Base-by-base conservation (phyloP, 2,113 vertebrate genomes). In the Sinosuthora webbiana region DNA sequence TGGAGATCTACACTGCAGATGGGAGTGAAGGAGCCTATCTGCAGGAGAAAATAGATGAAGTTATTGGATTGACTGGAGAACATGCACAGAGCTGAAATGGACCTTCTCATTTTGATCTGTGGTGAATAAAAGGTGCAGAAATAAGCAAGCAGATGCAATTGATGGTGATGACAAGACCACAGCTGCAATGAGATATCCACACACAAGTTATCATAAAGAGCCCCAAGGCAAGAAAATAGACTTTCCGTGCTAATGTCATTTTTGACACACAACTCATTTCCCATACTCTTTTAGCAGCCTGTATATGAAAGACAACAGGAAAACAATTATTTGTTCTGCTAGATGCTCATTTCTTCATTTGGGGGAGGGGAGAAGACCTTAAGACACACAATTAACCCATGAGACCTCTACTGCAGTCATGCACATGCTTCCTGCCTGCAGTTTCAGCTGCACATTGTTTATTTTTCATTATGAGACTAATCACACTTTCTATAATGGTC, bases 391-490 rank as follows among this genome's bases (percentile, higher is more conserved):
- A 59, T 90, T 84, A 92, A 53, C 39, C 89, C 55, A n/a, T n/a
- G 77, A 92, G 70, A 63, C 13, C 7, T 6, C 42, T 49, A 18
- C 24, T 76, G 64, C 52, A 65, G n/a, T 91, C 68, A 64, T 15
- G 63, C 28, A 90, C 14, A 1, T 9, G 11, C 35, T 87, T 70
- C 83, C 47, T 59, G 42, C 49, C 50, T 76, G 39, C 62, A 87
- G 75, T 59, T 89, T 64, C 78, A 86, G 59, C 33, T 62, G 62
- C 39, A 39, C 17, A 6, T 87, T 91, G 20, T 80, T 96, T 89
- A 68, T 87, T 68, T 76, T 59, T 75, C 65, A 50, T 90, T 87
- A 45, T 25, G 16, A 87, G 53, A 94, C 62, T 94, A 93, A 96
- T 93, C 94, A 80, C 33, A 60, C 41, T 90, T 93, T 69, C 74